phyloP scores from a whole-genome alignment of 2,113 vertebrate species.

The Aspidoscelis tigris region DNA sequence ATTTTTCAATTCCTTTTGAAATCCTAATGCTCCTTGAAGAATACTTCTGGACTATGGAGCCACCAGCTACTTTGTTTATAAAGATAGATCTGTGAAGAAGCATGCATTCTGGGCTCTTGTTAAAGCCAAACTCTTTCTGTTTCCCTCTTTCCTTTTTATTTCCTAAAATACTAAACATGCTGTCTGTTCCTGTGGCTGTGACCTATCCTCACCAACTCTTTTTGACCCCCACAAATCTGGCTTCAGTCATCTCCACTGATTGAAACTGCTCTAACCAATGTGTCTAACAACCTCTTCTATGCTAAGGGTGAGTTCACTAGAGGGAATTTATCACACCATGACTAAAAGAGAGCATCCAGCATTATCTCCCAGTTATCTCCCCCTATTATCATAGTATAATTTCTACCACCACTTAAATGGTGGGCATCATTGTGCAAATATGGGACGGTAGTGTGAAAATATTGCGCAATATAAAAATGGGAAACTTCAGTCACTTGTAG shows the following conservation, averaged over 20 bases:
- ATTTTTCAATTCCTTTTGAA: neutral
- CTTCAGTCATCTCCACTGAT: neutral
- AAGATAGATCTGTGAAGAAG: slow-evolving; percentile 10
- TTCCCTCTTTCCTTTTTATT: neutral
- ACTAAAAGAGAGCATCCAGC: slow-evolving; percentile 3
- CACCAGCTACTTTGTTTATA: slow-evolving; percentile 10
- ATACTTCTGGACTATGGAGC: neutral
- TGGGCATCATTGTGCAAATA: slow-evolving; percentile 14
- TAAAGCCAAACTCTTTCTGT: slow-evolving; percentile 17
- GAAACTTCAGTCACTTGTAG: neutral
- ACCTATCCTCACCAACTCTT: slow-evolving; percentile 1
- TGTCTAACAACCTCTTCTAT: slow-evolving; percentile 17
- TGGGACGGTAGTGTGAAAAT: neutral
- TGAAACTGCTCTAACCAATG: slow-evolving; percentile 6
- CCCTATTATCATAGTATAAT: neutral
- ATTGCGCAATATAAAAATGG: neutral
- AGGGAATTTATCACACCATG: slow-evolving; percentile 8
- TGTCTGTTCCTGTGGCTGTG: slow-evolving; percentile 5
- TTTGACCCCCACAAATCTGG: slow-evolving; percentile 26
- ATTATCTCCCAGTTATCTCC: neutral
- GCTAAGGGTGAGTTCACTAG: slow-evolving; percentile 23
- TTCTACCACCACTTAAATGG: neutral
- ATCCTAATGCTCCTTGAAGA: neutral
- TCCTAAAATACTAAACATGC: slow-evolving; percentile 2
- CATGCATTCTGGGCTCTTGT: slow-evolving; percentile 6